Percentiles rank a stretch among this genome's conserved stretches.
Conservation (phyloP, 1,140 invertebrate species). For the Calephelis virginiensis region DNA sequence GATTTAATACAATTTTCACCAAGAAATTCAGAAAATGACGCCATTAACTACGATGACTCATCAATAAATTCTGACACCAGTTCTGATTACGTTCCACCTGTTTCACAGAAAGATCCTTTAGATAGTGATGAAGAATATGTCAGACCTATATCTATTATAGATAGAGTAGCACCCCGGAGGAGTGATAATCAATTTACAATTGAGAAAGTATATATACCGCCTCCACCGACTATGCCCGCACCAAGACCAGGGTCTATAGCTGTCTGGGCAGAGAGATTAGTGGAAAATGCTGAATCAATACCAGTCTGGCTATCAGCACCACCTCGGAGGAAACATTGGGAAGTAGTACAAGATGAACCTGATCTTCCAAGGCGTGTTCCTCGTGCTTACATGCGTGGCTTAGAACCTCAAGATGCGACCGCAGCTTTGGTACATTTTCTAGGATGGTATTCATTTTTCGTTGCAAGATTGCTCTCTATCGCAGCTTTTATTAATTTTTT, state of each 20-base stretch:
- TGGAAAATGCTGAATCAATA: conserved; percentile 64
- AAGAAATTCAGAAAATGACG: conserved; percentile 37
- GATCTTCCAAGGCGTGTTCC: conserved; percentile 57
- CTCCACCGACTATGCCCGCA: conserved; percentile 52
- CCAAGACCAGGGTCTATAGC: conserved; percentile 59
- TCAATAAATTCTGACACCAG: conserved; percentile 43
- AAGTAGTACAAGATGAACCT: conserved; percentile 58
- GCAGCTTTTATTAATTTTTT: conserved; percentile 85
- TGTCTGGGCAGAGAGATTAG: conserved; percentile 65
- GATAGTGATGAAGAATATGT: conserved; percentile 60
- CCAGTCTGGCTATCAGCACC: conserved; percentile 66
- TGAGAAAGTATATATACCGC: conserved; percentile 54
- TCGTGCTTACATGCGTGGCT: conserved; percentile 70
- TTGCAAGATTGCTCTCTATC: conserved; percentile 83
- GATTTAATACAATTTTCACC: conserved; percentile 69
- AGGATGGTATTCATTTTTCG: conserved; percentile 86
- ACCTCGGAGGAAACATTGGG: conserved; percentile 53
- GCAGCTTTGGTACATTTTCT: conserved; percentile 82
- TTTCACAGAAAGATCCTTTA: conserved; percentile 22
- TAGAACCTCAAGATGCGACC: conserved; percentile 84
- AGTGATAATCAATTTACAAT: conserved; percentile 52
- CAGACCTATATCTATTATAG: conserved; percentile 60
- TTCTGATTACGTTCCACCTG: conserved; percentile 49
- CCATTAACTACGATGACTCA: conserved; percentile 43
- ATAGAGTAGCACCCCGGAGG: conserved; percentile 61